Evolutionary conservation across 2,113 vertebrate genomes (phyloP).

Genomic region (Brachirus orientalis): DNA sequence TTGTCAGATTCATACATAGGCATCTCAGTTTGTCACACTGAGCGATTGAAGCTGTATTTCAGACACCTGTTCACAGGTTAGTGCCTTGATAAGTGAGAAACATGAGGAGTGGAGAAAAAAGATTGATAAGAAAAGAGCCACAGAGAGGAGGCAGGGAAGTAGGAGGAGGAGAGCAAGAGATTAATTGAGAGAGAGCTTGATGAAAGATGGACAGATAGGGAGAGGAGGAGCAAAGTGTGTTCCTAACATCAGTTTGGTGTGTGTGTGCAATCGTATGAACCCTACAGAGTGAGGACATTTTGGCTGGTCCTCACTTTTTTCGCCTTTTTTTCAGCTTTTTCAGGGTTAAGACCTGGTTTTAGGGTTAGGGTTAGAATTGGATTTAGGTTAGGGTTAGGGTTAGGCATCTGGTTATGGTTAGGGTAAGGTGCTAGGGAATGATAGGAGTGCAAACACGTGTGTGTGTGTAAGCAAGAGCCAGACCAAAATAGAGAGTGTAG

Average conservation of each 20-base stretch:
- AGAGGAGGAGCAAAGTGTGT: slow-evolving; percentile 13
- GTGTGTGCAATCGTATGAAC: no score
- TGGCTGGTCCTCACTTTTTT: no score
- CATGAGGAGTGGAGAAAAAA: neutral
- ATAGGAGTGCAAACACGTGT: no score
- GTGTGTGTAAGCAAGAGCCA: neutral
- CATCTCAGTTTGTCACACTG: slow-evolving; percentile 9
- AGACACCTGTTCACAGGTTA: slow-evolving; percentile 12
- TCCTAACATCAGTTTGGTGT: neutral
- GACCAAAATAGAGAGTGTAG: neutral
- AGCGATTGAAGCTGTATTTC: slow-evolving; percentile 14
- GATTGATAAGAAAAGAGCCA: slow-evolving; percentile 17
- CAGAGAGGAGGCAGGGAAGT: slow-evolving; percentile 30
- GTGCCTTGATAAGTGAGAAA: slow-evolving; percentile 26
- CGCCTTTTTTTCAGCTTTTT: no score
- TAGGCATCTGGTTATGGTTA: no score
- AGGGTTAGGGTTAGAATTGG: no score
- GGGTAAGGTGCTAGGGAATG: no score
- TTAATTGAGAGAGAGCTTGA: slow-evolving; percentile 48
- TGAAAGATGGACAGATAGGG: slow-evolving; percentile 50
- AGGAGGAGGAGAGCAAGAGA: slow-evolving; percentile 27
- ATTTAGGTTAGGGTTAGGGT: no score
- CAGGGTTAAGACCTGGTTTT: no score
- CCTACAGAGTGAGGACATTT: no score
- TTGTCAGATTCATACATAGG: slow-evolving; percentile 28